Conservation (phyloP, 2,888 invertebrate genomes). For the Xylophagus ater region DNA sequence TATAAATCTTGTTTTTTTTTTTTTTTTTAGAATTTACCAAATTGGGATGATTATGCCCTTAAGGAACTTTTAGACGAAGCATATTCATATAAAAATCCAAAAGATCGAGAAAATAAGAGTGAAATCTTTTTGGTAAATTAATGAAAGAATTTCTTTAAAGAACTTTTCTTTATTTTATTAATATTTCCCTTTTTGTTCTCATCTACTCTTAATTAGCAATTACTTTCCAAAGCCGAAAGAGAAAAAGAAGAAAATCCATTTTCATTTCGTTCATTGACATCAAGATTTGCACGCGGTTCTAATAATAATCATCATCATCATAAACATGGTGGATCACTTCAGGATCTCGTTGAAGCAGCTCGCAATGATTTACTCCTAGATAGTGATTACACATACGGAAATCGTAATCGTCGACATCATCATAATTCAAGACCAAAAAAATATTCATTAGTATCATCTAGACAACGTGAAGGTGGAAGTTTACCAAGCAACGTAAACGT, state of each 20-base stretch:
- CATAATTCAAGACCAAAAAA: conserved; percentile 36
- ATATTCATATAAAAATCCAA: conserved; percentile 71
- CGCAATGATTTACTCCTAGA: conserved; percentile 33
- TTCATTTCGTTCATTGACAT: conserved; percentile 30
- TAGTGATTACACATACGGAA: conserved; percentile 30
- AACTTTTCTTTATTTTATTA: neutral
- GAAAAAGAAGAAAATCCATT: conserved; percentile 46
- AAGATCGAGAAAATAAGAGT: conserved; percentile 77
- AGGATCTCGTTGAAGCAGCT: conserved; percentile 47
- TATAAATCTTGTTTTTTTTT: too few species aligned
- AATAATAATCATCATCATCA: conserved; percentile 36
- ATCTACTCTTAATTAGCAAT: conserved; percentile 45
- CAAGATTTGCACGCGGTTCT: conserved; percentile 39
- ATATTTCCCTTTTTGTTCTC: conserved; percentile 8
- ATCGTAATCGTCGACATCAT: conserved; percentile 26
- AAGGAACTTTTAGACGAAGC: conserved; percentile 73
- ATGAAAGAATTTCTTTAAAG: neutral
- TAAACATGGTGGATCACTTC: conserved; percentile 48
- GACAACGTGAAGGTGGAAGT: conserved; percentile 55
- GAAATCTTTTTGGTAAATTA: conserved; percentile 61
- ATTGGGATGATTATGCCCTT: conserved; percentile 64
- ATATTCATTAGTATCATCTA: conserved; percentile 36
- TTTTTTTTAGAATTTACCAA: conserved; percentile 38
- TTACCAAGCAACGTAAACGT: conserved; percentile 48
- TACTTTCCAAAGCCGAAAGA: conserved; percentile 65